Evolutionary conservation across 2,888 invertebrate genomes (phyloP), one percentile per base, ranked within the genome.

Genomic region (Eristalis intricaria): DNA sequence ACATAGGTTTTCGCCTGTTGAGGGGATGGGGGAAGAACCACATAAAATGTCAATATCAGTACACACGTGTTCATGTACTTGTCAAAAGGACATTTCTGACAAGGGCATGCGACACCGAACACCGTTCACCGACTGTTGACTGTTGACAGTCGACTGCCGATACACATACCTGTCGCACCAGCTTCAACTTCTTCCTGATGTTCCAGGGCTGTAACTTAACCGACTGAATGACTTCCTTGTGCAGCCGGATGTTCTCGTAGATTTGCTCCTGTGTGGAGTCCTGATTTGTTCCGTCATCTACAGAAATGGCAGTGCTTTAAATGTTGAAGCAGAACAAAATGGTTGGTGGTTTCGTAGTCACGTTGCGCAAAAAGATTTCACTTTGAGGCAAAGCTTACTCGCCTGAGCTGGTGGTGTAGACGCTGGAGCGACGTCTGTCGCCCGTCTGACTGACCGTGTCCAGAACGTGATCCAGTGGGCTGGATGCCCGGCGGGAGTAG

Each of bases 161-260:
- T 4, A 0, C 38, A 85, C 90, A 89, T 90, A 95, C 95, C 94
- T 96, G 95, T 90, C 96, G 94, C 8, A 97, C 97, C 65, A 98
- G 94, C 91, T 96, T 96, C 23, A 98, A 94, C 91, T 98, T 98
- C 90, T 96, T 95, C 74, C 96, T 94, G 94, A 98, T 96, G 35
- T 95, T 95, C 94, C 97, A 96, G 2, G 97, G 97, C 91, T 97
- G 97, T 90, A 96, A 95, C 90, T 97, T 97, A 13, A 98, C 97
- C 63, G 96, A 97, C 89, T 96, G 96, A 87, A 98, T 94, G 0
- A 98, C 97, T 93, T 98, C 98, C 92, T 98, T 98, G 93, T 98
- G 98, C 40, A 98, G 93, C 89, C 96, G 96, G 84, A 98, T 96
- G 91, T 97, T 98, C 92, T 98, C 98, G 91, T 97, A 97, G 89